Conservation (phyloP, 1,140 invertebrate genomes). For the Campoletis sonorensis region DNA sequence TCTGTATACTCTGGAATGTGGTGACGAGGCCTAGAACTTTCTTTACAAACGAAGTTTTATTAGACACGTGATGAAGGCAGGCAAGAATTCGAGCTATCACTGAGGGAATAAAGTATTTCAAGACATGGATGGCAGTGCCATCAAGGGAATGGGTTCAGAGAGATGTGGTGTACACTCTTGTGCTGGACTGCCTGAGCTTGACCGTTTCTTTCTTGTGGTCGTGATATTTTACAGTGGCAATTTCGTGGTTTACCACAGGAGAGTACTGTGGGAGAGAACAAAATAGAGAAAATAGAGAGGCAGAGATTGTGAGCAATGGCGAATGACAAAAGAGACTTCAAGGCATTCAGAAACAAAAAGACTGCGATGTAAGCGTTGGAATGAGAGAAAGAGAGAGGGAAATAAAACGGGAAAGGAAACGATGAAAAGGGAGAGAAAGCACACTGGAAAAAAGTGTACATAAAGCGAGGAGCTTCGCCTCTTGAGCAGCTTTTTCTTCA, state of each 20-base stretch:
- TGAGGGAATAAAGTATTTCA: background rate
- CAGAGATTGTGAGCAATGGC: background rate
- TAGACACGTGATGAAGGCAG: background rate
- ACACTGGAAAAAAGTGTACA: conserved; percentile 13
- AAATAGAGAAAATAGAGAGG: conserved; percentile 45
- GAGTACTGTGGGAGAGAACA: conserved; percentile 46
- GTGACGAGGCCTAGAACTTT: background rate
- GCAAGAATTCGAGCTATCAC: background rate
- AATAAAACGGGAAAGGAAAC: background rate
- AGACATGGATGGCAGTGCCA: background rate
- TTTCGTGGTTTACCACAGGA: conserved; percentile 35
- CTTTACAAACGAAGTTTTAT: background rate
- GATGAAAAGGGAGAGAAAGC: conserved; percentile 15
- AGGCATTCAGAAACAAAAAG: background rate
- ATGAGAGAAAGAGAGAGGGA: conserved; percentile 2
- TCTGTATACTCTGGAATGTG: background rate
- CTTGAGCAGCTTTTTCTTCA: conserved; percentile 20
- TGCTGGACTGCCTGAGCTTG: conserved; percentile 26
- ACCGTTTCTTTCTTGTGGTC: conserved; percentile 64
- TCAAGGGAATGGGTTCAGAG: background rate
- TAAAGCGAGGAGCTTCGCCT: conserved; percentile 14
- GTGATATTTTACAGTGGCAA: conserved; percentile 67
- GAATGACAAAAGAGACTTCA: conserved; percentile 8
- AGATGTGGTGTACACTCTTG: background rate
- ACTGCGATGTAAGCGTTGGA: conserved; percentile 2